Conservation (phyloP, 2,888 invertebrate genomes). For the Poecilus cupreus region DNA sequence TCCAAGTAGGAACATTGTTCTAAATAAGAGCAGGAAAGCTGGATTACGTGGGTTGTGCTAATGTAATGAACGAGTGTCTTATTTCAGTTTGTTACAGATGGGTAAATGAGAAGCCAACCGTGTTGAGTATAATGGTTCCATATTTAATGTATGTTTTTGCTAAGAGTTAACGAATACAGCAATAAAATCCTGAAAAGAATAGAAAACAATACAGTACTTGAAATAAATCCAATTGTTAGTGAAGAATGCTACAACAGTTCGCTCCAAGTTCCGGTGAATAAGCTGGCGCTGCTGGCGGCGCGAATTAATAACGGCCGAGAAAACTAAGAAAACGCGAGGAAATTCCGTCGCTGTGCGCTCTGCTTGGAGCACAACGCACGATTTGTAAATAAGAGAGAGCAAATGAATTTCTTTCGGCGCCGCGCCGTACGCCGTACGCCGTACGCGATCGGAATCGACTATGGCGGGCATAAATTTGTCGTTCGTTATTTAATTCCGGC, state of each 20-base stretch:
- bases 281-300: background rate
- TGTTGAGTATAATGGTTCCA: no score
- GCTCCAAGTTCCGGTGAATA: no score
- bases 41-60: no score
- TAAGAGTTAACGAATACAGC: no score
- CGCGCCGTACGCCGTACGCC: no score
- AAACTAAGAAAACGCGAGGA: constrained; percentile 31
- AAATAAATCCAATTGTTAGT: constrained; percentile 5
- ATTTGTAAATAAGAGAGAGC: constrained; percentile 47
- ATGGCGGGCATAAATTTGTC: constrained; percentile 27
- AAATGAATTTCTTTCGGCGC: constrained; percentile 39
- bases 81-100: no score
- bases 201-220: constrained; percentile 5
- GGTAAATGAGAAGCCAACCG: no score
- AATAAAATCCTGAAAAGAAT: background rate
- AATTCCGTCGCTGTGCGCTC: background rate
- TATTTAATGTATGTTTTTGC: no score
- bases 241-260: no score
- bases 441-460: constrained; percentile 38
- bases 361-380: background rate
- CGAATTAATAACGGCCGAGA: constrained; percentile 23
- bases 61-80: no score
- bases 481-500: constrained; percentile 28
- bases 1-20: constrained; percentile 5
- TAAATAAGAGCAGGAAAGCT: background rate